phyloP scores from a whole-genome alignment of 2,888 invertebrate genomes.

The Aphidoletes aphidimyza region DNA sequence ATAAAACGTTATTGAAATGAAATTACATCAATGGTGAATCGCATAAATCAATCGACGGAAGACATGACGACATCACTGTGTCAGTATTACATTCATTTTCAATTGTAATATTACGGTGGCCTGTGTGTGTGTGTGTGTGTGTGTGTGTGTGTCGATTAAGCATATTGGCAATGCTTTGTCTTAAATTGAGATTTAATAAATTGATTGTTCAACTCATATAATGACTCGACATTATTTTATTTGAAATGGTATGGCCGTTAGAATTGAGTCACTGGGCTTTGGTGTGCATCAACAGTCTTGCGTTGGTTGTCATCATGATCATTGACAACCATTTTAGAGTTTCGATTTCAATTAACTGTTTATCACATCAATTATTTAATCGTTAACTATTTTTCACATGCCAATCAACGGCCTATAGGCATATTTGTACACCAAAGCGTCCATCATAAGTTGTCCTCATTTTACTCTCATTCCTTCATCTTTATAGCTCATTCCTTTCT shows the following conservation, averaged over 20 bases:
- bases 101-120: too few species aligned
- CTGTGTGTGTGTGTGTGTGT: too few species aligned
- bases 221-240: too few species aligned
- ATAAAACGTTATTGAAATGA: constrained; percentile 13
- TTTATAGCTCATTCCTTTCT: background rate
- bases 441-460: background rate
- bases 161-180: too few species aligned
- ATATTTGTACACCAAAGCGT: background rate
- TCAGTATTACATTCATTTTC: too few species aligned
- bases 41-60: constrained; percentile 31
- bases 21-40: constrained; percentile 23
- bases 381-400: background rate
- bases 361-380: background rate
- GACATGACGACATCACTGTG: background rate
- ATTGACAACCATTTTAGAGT: too few species aligned
- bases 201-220: too few species aligned
- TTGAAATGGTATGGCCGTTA: too few species aligned
- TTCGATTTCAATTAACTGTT: background rate
- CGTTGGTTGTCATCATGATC: background rate
- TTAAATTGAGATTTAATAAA: too few species aligned
- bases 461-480: background rate
- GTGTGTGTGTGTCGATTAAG: too few species aligned
- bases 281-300: background rate
- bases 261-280: too few species aligned
- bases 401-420: background rate